Evolutionary conservation across 2,888 invertebrate species (phyloP), one percentile per base, ranked within the genome.

Genomic region (Coecobrya sp.): DNA sequence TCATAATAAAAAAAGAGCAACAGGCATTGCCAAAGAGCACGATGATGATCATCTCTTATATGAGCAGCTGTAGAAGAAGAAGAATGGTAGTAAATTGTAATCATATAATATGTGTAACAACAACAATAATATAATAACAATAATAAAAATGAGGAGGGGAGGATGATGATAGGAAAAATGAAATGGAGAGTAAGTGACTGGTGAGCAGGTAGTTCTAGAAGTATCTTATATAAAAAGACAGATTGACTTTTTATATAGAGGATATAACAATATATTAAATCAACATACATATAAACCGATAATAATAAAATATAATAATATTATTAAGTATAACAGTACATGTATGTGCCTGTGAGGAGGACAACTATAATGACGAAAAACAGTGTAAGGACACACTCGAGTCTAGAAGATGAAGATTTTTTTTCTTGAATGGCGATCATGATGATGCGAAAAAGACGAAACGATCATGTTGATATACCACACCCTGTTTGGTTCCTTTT

Each of bases 401-500:
- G 16, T 68, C 49, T 49, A 62, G 19, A n/a, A 55, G 70, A 55
- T 19, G 62, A 89, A 55, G 65, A 84, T 25, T 62, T 62, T 62
- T 25, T 62, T 62, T 62, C 3, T 36, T 27, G 25, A 62, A 62
- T 25, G 22, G 62, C 8, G 62, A 70, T 19, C 45, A 89, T 68
- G 45, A 70, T 70, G 79, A 85, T 76, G 42, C 42, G 70, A 45
- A 76, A 76, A 76, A 76, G 73, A 68, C 7, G 70, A 70, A 36
- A 85, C 68, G 86, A 70, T 70, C 73, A 22, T 81, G 81, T 59
- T 81, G 81, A 81, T 81, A 81, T 81, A 91, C 91, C 91, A 91
- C 91, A 91, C 91, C 91, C 91, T 91, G 91, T 90, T 90, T 90
- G 90, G 89, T 52, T 86, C 30, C 30, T 36, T 59, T 81, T 76